Conservation (phyloP, 2,888 invertebrate species). For the Tethea ocularis region DNA sequence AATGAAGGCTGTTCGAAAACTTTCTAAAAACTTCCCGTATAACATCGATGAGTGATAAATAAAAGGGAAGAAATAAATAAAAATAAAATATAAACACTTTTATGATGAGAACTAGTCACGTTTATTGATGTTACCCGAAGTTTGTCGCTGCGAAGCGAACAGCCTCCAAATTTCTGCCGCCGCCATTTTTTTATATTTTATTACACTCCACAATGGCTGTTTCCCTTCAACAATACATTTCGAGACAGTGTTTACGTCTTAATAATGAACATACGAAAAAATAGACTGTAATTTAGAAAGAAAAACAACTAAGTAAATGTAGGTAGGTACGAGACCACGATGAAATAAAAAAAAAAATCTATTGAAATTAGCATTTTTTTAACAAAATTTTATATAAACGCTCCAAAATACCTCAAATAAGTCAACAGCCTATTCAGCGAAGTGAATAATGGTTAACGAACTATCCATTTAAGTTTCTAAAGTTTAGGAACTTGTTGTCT, state of each 20-base stretch:
- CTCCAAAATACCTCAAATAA: neutral
- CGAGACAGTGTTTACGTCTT: constrained; percentile 90
- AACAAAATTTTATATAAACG: neutral
- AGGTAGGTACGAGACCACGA: too few species aligned
- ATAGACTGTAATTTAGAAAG: neutral
- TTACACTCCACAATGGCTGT: constrained; percentile 60
- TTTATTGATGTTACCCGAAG: constrained; percentile 66
- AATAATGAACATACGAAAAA: neutral
- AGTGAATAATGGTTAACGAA: neutral
- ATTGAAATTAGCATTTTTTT: neutral
- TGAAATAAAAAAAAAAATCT: too few species aligned
- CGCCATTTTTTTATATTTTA: constrained; percentile 67
- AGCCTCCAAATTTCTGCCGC: constrained; percentile 84
- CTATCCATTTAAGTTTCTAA: constrained; percentile 1
- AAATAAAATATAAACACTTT: constrained; percentile 65
- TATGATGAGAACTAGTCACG: constrained; percentile 64
- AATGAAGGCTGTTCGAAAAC: constrained; percentile 88
- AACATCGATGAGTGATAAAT: constrained; percentile 67
- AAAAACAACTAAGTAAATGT: too few species aligned
- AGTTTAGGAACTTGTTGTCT: neutral
- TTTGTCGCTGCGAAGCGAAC: constrained; percentile 80
- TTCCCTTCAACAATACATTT: constrained; percentile 62
- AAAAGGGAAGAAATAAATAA: constrained; percentile 61
- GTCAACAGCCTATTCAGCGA: neutral
- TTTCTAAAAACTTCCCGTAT: constrained; percentile 68